These are phyloP conservation scores for Atrina japonica DNA, from an alignment of 2,888 invertebrate genomes.

Conservation along the genomic window DNA sequence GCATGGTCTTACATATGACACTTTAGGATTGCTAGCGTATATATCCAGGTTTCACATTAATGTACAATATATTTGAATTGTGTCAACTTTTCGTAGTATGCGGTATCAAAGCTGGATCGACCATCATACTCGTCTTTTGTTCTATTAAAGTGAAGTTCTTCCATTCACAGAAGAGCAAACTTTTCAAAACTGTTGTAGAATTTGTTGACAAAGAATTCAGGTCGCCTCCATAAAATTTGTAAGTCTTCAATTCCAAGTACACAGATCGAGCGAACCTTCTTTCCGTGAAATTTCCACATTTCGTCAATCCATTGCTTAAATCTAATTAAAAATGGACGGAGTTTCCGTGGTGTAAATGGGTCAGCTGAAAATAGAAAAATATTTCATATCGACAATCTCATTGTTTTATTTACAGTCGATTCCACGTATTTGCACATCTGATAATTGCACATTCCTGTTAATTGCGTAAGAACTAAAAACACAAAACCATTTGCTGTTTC, in stretches of 20 bases:
- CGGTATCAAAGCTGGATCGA: constrained; percentile 50
- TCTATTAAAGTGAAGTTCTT: constrained; percentile 64
- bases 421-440: too few species aligned
- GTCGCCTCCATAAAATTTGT: constrained; percentile 58
- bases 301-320: constrained; percentile 75
- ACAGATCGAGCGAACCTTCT: constrained; percentile 73
- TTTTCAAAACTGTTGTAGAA: constrained; percentile 71
- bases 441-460: too few species aligned
- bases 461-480: too few species aligned
- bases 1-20: too few species aligned
- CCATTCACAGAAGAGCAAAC: constrained; percentile 73
- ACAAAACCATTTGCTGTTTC: too few species aligned
- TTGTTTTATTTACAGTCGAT: too few species aligned
- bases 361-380: too few species aligned
- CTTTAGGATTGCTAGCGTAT: too few species aligned
- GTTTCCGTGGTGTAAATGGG: too few species aligned
- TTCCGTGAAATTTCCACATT: constrained; percentile 70
- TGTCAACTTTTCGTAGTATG: constrained; percentile 57
- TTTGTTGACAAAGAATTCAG: constrained; percentile 78
- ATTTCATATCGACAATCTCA: too few species aligned
- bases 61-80: constrained; percentile 60
- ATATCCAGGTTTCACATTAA: too few species aligned
- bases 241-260: constrained; percentile 76
- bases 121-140: constrained; percentile 63
- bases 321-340: constrained; percentile 69